These are phyloP conservation scores for Vanessa atalanta DNA, from an alignment of 1,140 invertebrate genomes.

Conservation along the genomic window DNA sequence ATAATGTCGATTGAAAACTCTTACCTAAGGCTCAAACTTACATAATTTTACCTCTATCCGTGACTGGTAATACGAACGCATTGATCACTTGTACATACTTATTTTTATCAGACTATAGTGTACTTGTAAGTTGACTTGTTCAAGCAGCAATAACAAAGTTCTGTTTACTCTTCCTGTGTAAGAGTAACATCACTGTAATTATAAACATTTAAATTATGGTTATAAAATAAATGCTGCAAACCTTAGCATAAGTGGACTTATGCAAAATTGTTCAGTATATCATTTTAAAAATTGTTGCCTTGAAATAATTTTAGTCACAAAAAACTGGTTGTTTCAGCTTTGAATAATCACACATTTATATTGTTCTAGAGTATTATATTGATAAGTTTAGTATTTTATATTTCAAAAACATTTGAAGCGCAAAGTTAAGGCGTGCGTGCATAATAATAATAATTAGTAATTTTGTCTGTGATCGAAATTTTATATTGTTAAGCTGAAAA, in stretches of 20 bases:
- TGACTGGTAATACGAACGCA: background rate
- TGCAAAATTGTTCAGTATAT: slow-evolving; percentile 62
- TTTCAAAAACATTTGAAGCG: slow-evolving; percentile 69
- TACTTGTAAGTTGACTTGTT: background rate
- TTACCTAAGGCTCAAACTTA: background rate
- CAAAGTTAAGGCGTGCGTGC: slow-evolving; percentile 58
- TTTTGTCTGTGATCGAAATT: slow-evolving; percentile 80
- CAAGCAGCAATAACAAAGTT: background rate
- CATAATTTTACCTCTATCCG: background rate
- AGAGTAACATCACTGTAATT: slow-evolving; percentile 22
- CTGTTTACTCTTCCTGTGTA: background rate
- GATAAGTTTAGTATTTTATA: slow-evolving; percentile 77
- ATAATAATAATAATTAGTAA: slow-evolving; percentile 72
- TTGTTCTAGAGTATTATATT: slow-evolving; percentile 65
- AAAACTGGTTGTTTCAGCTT: slow-evolving; percentile 70
- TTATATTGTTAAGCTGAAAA: slow-evolving; percentile 78
- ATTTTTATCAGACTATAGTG: background rate
- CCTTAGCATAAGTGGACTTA: slow-evolving; percentile 51
- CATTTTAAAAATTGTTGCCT: slow-evolving; percentile 68
- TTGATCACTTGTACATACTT: slow-evolving; percentile 3
- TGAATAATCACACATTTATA: slow-evolving; percentile 68
- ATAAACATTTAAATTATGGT: slow-evolving; percentile 26
- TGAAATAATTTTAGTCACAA: slow-evolving; percentile 67
- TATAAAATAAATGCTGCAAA: slow-evolving; percentile 38
- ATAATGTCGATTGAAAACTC: background rate